These are phyloP conservation scores for Nematostella vectensis DNA, from an alignment of 92 coral and sea anemone genomes.

Conservation along the genomic window DNA sequence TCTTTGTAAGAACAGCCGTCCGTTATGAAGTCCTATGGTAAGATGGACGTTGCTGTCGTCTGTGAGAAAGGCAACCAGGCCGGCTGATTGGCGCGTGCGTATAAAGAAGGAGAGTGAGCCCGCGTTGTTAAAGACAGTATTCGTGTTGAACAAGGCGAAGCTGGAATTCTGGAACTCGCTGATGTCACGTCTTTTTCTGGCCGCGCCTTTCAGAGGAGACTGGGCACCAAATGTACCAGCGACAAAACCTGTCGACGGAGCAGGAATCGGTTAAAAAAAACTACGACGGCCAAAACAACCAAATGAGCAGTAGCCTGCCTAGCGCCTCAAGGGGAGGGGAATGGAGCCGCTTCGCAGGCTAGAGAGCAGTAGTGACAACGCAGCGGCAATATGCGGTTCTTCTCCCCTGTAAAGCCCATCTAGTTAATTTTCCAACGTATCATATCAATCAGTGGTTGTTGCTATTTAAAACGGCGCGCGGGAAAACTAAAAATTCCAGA, in stretches of 20 bases:
- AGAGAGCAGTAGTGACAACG: too few species aligned
- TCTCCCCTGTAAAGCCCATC: too few species aligned
- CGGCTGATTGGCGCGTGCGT: slow-evolving; percentile 58
- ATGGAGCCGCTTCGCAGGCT: too few species aligned
- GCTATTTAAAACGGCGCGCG: too few species aligned
- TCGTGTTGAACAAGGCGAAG: slow-evolving; percentile 55
- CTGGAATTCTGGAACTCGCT: slow-evolving; percentile 37
- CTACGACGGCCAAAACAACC: not conserved
- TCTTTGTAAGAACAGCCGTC: slow-evolving; percentile 19
- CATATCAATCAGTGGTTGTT: too few species aligned
- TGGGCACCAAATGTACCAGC: slow-evolving; percentile 91
- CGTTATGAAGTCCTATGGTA: slow-evolving; percentile 45
- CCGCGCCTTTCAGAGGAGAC: slow-evolving; percentile 44
- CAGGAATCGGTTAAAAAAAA: not conserved
- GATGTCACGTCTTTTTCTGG: slow-evolving; percentile 45
- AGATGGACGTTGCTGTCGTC: slow-evolving; percentile 24
- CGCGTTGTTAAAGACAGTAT: slow-evolving; percentile 27
- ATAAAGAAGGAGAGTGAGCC: slow-evolving; percentile 63
- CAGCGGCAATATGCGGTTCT: too few species aligned
- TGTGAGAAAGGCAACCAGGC: slow-evolving; percentile 50
- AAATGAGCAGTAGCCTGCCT: not conserved
- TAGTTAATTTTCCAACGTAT: too few species aligned
- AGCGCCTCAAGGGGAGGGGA: too few species aligned
- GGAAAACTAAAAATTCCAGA: too few species aligned
- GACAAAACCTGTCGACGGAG: slow-evolving; percentile 36